Percentiles rank a stretch among this genome's conserved stretches.
Evolutionary conservation across 30 jellyfish, hydroid and myxozoan genomes (phyloP).

Genomic region (Chironex yamaguchii): DNA sequence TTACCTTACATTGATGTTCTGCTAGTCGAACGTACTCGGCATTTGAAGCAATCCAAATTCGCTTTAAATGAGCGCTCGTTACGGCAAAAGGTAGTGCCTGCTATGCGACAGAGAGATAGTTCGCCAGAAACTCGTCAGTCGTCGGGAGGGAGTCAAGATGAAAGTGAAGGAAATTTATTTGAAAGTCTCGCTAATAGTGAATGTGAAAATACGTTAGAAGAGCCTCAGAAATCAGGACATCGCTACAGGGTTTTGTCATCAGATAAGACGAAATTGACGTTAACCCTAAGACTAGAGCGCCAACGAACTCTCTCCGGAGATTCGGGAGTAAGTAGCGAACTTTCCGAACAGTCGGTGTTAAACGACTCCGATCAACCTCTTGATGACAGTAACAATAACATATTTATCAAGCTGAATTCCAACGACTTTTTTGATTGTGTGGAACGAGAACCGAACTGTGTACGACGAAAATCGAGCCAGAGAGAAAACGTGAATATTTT

Average conservation of each 20-base stretch:
- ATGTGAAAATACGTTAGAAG: neutral
- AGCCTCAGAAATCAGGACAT: neutral
- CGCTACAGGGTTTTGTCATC: neutral
- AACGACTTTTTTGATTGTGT: neutral
- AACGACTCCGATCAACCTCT: conserved; percentile 47
- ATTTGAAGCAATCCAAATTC: conserved; percentile 29
- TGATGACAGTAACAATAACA: neutral
- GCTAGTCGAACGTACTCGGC: conserved; percentile 83
- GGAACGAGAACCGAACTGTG: neutral
- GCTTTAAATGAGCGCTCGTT: neutral
- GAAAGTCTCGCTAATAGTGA: neutral
- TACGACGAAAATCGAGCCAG: neutral
- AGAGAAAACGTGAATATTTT: neutral
- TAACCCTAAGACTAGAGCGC: conserved; percentile 62
- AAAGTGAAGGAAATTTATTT: neutral
- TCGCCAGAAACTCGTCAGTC: neutral
- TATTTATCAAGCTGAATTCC: neutral
- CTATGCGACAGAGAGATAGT: neutral
- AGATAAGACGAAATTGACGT: neutral
- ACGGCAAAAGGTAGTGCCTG: neutral
- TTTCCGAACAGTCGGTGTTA: conserved; percentile 15
- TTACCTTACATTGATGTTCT: conserved; percentile 84
- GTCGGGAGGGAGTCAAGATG: neutral
- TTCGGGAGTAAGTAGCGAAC: conserved; percentile 70
- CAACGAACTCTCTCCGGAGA: conserved; percentile 62